phyloP scores from a whole-genome alignment of 2,888 invertebrate genomes.

The Herminia tarsipennalis region DNA sequence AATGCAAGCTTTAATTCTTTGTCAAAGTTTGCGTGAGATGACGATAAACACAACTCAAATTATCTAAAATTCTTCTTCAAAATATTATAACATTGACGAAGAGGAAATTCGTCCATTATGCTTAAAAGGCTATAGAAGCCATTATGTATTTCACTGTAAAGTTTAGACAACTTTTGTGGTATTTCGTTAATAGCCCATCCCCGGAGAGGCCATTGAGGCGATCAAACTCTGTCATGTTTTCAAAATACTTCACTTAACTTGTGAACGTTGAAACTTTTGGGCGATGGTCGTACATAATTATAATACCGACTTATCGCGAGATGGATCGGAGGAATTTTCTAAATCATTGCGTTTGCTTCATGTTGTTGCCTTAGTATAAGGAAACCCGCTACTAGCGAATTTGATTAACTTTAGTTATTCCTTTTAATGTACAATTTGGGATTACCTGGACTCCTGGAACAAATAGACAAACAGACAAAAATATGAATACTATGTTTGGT shows the following conservation, averaged over 20 bases:
- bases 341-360: neutral
- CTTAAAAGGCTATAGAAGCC: slow-evolving; percentile 37
- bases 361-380: too few relatives aligned
- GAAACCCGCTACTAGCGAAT: too few relatives aligned
- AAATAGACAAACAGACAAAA: too few relatives aligned
- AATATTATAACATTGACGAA: slow-evolving; percentile 25
- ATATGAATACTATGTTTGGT: too few relatives aligned
- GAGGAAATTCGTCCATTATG: slow-evolving; percentile 23
- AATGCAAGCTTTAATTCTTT: too few relatives aligned
- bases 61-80: slow-evolving; percentile 14
- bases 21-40: too few relatives aligned
- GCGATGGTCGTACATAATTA: slow-evolving; percentile 23
- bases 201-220: slow-evolving; percentile 43
- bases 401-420: neutral
- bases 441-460: too few relatives aligned
- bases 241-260: slow-evolving; percentile 53
- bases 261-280: slow-evolving; percentile 46
- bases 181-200: slow-evolving; percentile 55
- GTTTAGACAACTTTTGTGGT: slow-evolving; percentile 51
- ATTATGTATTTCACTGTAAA: slow-evolving; percentile 53
- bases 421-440: too few relatives aligned
- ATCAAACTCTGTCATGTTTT: slow-evolving; percentile 59
- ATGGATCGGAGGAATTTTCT: neutral
- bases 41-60: slow-evolving; percentile 4
- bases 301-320: neutral